phyloP scores from a whole-genome alignment of 1,140 invertebrate species.

The Drosophila persimilis region DNA sequence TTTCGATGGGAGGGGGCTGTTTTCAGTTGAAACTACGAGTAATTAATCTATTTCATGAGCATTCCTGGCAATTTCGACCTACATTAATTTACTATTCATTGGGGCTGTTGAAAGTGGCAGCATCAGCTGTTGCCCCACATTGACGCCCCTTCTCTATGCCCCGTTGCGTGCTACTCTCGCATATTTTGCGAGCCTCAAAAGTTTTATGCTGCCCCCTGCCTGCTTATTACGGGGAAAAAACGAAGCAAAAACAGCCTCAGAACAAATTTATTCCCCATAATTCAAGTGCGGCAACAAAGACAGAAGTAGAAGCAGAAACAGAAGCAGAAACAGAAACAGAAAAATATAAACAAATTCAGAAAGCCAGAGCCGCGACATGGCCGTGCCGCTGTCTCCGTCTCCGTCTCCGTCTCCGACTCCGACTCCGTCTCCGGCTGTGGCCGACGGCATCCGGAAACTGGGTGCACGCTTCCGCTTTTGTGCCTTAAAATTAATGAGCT shows the following conservation, averaged over 20 bases:
- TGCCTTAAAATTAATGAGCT: slow-evolving; percentile 79
- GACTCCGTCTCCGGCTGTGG: background rate
- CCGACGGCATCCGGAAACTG: slow-evolving; percentile 63
- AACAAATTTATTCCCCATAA: slow-evolving; percentile 68
- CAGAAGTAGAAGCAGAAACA: slow-evolving; percentile 10
- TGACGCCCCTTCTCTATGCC: background rate
- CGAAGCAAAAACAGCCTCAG: slow-evolving; percentile 33
- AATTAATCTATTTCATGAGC: slow-evolving; percentile 79
- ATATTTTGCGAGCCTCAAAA: slow-evolving; percentile 55
- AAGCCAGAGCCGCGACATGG: slow-evolving; percentile 48
- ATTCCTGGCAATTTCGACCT: slow-evolving; percentile 77
- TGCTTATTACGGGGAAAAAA: slow-evolving; percentile 57
- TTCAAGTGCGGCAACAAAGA: slow-evolving; percentile 62
- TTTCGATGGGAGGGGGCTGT: too few relatives aligned
- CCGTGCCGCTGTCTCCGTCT: slow-evolving; percentile 56
- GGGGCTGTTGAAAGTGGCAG: too few relatives aligned
- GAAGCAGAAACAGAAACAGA: background rate
- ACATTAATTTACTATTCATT: slow-evolving; percentile 34
- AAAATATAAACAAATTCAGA: slow-evolving; percentile 38
- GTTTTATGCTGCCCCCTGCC: slow-evolving; percentile 40
- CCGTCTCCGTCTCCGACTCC: too few relatives aligned
- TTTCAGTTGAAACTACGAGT: slow-evolving; percentile 4
- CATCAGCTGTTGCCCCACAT: slow-evolving; percentile 23
- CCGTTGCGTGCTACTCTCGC: slow-evolving; percentile 8
- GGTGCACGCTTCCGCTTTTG: slow-evolving; percentile 77